These are phyloP conservation scores for Hoplostethus atlanticus DNA, from an alignment of 2,797 vertebrate genomes.

Conservation along the genomic window DNA sequence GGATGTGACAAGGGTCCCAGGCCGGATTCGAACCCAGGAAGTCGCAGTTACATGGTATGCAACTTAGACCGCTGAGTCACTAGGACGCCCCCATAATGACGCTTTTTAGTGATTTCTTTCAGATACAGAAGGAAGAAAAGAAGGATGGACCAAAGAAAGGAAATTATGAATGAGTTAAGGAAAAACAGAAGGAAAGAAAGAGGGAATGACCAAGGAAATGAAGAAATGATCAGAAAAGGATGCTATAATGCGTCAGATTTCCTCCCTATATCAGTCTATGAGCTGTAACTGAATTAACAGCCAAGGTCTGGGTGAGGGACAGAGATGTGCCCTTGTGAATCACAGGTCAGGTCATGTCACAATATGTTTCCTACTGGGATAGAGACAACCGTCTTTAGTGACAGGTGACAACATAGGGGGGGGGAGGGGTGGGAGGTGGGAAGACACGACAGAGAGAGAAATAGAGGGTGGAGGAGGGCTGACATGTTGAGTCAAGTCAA, in stretches of 20 bases:
- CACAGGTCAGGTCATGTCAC: constrained; percentile 54
- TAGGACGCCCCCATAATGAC: too few relatives aligned
- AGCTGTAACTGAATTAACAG: constrained; percentile 44
- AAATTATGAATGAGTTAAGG: not conserved
- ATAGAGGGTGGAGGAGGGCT: not conserved
- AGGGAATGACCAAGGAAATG: constrained; percentile 12
- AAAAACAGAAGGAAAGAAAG: not conserved
- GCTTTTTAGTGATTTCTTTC: constrained; percentile 59
- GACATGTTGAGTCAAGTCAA: constrained; percentile 13
- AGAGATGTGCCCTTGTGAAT: constrained; percentile 50
- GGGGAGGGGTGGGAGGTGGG: constrained; percentile 19
- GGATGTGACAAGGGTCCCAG: too few relatives aligned
- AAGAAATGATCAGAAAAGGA: constrained; percentile 25
- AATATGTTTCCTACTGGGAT: constrained; percentile 36
- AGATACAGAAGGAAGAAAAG: constrained; percentile 25
- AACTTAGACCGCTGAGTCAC: too few relatives aligned
- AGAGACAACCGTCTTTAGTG: constrained; percentile 35
- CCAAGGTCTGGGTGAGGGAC: constrained; percentile 40
- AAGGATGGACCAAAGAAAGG: not conserved
- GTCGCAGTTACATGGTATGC: too few relatives aligned
- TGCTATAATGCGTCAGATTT: not conserved
- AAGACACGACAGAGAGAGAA: too few relatives aligned
- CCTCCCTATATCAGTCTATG: not conserved
- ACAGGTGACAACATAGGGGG: constrained; percentile 40
- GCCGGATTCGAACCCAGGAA: too few relatives aligned